A percentile compares a stretch with the other conserved stretches of the same genome.
Conservation (phyloP, 2,113 vertebrate species). For the Serinus canaria region DNA sequence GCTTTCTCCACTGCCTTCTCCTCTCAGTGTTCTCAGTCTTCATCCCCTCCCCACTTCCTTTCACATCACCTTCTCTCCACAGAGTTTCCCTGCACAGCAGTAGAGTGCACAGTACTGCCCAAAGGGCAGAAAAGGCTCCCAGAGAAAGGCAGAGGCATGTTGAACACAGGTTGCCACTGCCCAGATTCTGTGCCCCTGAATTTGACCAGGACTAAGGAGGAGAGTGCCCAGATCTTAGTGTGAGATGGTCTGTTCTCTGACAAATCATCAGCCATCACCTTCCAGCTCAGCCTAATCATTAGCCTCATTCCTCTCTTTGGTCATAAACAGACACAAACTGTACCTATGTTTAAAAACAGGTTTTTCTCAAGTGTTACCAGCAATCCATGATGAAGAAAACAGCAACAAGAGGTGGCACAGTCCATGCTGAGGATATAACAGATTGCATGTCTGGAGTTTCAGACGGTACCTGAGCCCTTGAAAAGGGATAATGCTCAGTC, state of each 20-base stretch:
- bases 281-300: neutral
- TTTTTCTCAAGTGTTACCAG: neutral
- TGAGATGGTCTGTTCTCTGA: rapidly evolving
- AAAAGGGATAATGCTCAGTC: neutral
- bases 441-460: neutral
- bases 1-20: neutral
- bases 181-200: neutral
- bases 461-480: neutral
- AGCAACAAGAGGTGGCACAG: neutral
- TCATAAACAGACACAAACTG: neutral
- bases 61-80: neutral
- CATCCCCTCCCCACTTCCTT: rapidly evolving
- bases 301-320: neutral
- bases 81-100: neutral
- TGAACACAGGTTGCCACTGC: neutral
- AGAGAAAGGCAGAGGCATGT: neutral
- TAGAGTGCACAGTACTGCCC: rapidly evolving
- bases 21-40: neutral
- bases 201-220: neutral
- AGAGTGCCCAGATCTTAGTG: neutral
- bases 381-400: neutral
- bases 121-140: neutral
- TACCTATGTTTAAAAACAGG: neutral
- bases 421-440: neutral
- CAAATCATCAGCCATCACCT: too few relatives aligned